Percentiles rank a stretch among this genome's conserved stretches.
phyloP scores from a whole-genome alignment of 2,888 invertebrate genomes.

The Aleiodes testaceus region DNA sequence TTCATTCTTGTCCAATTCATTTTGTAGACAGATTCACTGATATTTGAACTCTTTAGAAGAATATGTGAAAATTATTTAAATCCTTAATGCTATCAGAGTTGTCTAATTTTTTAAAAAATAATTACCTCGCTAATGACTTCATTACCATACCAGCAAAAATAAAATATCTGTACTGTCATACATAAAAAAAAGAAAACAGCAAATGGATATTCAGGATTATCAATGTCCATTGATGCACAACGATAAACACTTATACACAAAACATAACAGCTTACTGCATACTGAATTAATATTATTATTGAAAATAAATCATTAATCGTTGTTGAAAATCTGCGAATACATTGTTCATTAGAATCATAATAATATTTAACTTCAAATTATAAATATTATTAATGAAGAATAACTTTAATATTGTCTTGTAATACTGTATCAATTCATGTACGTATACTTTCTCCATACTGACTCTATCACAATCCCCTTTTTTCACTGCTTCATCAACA shows the following conservation, averaged over 20 bases:
- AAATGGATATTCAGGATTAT: slow-evolving; percentile 17
- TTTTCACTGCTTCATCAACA: no score
- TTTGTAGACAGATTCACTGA: slow-evolving; percentile 47
- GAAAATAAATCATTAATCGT: slow-evolving; percentile 6
- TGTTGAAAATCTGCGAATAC: neutral
- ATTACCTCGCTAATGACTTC: slow-evolving; percentile 49
- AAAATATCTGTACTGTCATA: slow-evolving; percentile 50
- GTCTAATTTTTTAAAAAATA: no score
- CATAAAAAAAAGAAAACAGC: slow-evolving; percentile 28
- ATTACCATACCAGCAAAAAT: slow-evolving; percentile 54
- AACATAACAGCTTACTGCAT: neutral
- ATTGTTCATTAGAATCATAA: neutral
- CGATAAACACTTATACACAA: slow-evolving; percentile 19
- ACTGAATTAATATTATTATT: slow-evolving; percentile 13
- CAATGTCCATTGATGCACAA: slow-evolving; percentile 7
- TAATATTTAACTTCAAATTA: neutral
- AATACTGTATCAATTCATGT: neutral
- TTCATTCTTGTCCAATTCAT: slow-evolving; percentile 50
- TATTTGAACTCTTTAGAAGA: slow-evolving; percentile 48
- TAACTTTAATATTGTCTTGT: neutral
- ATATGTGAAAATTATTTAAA: neutral
- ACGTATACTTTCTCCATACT: neutral
- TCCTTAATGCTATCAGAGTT: no score
- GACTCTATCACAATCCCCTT: neutral
- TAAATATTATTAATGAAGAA: neutral